Evolutionary conservation across 2,113 vertebrate genomes (phyloP).

Genomic region (Pygoscelis antarcticus): DNA sequence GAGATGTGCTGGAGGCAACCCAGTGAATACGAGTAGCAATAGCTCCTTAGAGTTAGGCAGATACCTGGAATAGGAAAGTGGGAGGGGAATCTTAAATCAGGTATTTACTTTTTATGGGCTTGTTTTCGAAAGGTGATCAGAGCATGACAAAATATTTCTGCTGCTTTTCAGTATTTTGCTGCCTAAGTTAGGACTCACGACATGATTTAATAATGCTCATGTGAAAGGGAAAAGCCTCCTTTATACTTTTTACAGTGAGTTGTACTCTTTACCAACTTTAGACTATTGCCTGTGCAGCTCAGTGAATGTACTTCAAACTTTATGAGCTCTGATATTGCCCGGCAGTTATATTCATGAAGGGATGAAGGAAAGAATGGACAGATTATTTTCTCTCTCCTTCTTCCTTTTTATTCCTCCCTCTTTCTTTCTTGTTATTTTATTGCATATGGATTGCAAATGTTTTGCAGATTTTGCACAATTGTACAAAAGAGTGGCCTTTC

Average conservation of each 20-base stretch:
- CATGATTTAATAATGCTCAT: conserved; percentile 47
- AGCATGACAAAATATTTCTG: conserved; percentile 70
- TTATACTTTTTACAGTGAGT: conserved; percentile 55
- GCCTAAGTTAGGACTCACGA: conserved; percentile 47
- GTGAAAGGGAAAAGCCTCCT: conserved; percentile 39
- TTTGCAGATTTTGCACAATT: conserved; percentile 84
- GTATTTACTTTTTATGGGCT: conserved; percentile 56
- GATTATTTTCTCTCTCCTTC: conserved; percentile 50
- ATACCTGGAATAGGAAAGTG: not conserved
- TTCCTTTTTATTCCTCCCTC: not conserved
- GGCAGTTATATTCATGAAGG: conserved; percentile 65
- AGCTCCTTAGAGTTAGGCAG: not conserved
- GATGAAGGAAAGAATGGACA: conserved; percentile 63
- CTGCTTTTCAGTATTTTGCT: conserved; percentile 74
- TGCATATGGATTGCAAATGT: conserved; percentile 69
- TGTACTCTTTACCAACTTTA: conserved; percentile 69
- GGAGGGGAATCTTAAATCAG: conserved; percentile 36
- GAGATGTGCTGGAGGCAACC: not conserved
- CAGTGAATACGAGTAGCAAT: not conserved
- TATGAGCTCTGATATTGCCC: conserved; percentile 67
- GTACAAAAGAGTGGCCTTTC: conserved; percentile 84
- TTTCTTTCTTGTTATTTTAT: not conserved
- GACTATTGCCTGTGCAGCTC: conserved; percentile 76
- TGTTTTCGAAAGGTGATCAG: conserved; percentile 58
- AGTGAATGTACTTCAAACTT: conserved; percentile 80